These are phyloP conservation scores for Saxicola maurus DNA, from an alignment of 2,797 vertebrate genomes.

Conservation along the genomic window DNA sequence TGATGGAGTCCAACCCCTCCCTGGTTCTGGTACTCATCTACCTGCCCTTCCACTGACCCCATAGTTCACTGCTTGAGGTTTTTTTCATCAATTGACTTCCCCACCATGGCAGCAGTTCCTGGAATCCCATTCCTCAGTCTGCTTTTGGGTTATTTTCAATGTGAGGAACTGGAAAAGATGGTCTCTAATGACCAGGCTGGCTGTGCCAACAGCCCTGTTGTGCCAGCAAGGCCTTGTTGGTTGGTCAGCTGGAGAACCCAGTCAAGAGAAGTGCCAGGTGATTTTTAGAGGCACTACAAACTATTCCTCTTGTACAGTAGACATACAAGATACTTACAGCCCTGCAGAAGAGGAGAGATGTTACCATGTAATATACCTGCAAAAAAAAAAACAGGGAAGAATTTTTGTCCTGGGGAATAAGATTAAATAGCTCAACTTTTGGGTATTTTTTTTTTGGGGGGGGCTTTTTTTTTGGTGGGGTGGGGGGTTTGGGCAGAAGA, in stretches of 20 bases:
- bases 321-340: neutral
- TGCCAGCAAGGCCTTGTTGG: neutral
- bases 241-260: neutral
- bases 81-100: neutral
- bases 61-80: accelerated
- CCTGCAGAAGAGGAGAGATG: neutral
- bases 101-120: neutral
- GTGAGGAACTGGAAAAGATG: neutral
- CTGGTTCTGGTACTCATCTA: neutral
- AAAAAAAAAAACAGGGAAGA: neutral
- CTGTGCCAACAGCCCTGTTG: neutral
- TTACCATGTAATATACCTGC: neutral
- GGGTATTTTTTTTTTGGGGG: no score
- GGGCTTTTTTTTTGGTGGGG: no score
- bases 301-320: neutral
- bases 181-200: neutral
- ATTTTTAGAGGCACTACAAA: neutral
- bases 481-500: neutral
- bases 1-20: neutral
- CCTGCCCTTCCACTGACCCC: neutral
- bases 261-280: neutral
- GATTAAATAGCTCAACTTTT: neutral
- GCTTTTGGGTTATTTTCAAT: neutral
- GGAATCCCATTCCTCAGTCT: neutral
- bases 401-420: neutral